A percentile compares a stretch with the other conserved stretches of the same genome.
phyloP scores from a whole-genome alignment of 2,113 vertebrate species.

The Proteles cristata region DNA sequence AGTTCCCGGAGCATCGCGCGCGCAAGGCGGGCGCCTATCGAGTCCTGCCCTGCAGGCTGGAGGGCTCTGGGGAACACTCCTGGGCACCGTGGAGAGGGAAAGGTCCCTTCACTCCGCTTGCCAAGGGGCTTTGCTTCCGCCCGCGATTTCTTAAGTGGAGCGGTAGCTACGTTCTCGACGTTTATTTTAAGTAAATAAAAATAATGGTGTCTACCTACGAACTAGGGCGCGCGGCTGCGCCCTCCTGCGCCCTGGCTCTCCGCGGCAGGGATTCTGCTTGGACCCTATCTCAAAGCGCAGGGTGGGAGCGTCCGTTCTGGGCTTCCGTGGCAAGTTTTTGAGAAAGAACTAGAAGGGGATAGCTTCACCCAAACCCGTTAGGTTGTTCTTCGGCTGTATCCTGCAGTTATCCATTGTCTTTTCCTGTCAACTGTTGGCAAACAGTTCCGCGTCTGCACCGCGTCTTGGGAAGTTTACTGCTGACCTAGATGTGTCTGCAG shows the following conservation, averaged over 20 bases:
- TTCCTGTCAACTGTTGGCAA: neutral
- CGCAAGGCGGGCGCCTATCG: neutral
- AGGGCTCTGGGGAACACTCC: neutral
- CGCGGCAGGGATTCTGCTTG: neutral
- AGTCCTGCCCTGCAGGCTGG: neutral
- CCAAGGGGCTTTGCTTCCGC: constrained; percentile 25
- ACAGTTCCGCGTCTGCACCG: neutral
- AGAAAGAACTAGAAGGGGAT: neutral
- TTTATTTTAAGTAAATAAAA: neutral
- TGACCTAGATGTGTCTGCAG: neutral
- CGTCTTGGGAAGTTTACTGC: neutral
- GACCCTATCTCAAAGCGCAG: neutral
- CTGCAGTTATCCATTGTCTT: neutral
- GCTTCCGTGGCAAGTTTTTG: constrained; percentile 38
- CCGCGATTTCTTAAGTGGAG: neutral
- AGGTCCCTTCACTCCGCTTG: neutral
- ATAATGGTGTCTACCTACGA: neutral
- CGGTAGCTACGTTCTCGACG: neutral
- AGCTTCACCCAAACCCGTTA: neutral
- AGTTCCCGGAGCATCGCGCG: neutral
- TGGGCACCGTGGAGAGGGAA: neutral
- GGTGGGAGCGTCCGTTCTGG: neutral
- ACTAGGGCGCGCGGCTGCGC: constrained; percentile 41
- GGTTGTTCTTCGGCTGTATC: neutral
- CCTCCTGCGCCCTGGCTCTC: constrained; percentile 49